phyloP scores from a whole-genome alignment of 2,888 invertebrate species.

The Campopleginae sp. region DNA sequence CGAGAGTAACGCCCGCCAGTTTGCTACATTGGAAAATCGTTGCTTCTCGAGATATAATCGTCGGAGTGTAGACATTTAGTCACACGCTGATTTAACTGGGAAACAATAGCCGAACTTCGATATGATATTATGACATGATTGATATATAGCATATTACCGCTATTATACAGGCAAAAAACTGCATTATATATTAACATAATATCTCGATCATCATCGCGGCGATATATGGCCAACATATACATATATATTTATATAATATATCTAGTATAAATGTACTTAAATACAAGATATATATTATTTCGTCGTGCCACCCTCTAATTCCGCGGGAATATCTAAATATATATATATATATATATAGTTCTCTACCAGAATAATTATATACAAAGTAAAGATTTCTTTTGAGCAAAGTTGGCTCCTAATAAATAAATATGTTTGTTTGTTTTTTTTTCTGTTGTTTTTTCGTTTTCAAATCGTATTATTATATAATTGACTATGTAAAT shows the following conservation, averaged over 20 bases:
- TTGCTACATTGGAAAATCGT: neutral
- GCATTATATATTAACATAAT: constrained; percentile 72
- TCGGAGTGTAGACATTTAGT: neutral
- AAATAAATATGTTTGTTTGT: constrained; percentile 53
- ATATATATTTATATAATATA: constrained; percentile 68
- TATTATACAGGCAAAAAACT: constrained; percentile 46
- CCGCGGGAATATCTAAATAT: constrained; percentile 50
- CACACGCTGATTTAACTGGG: constrained; percentile 16
- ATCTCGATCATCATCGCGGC: constrained; percentile 71
- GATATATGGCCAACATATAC: constrained; percentile 69
- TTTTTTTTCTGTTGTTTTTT: neutral
- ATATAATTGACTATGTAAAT: constrained; percentile 73
- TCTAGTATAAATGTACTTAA: constrained; percentile 73
- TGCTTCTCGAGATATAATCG: neutral
- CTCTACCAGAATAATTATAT: constrained; percentile 73
- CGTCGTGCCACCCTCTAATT: constrained; percentile 59
- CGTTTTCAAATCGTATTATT: constrained; percentile 41
- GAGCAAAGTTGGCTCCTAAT: constrained; percentile 74
- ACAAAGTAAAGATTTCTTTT: constrained; percentile 71
- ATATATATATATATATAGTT: constrained; percentile 38
- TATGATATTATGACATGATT: constrained; percentile 58
- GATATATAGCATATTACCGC: constrained; percentile 55
- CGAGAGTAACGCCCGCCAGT: neutral
- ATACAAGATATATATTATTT: constrained; percentile 75
- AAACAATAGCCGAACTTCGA: constrained; percentile 18